Conservation (phyloP, 2,888 invertebrate genomes). For the Drosophila aldrichi region DNA sequence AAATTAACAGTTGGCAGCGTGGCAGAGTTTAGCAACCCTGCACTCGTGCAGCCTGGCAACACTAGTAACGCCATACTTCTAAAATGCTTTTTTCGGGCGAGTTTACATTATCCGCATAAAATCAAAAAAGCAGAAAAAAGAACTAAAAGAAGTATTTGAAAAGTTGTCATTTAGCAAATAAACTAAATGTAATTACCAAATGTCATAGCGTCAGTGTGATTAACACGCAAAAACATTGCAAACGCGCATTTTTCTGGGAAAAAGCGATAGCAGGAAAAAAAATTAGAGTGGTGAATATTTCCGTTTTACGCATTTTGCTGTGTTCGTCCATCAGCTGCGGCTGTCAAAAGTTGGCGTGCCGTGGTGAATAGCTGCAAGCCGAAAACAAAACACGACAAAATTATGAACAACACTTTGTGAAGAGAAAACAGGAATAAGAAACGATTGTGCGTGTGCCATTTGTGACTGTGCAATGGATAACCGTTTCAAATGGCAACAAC, state of each 20-base stretch:
- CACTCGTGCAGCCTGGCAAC: conserved; percentile 59
- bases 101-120: conserved; percentile 56
- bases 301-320: conserved; percentile 70
- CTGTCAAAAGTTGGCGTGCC: conserved; percentile 55
- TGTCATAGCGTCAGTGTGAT: conserved; percentile 37
- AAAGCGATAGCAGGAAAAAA: conserved; percentile 60
- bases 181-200: conserved; percentile 26
- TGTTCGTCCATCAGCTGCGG: conserved; percentile 68
- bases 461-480: conserved; percentile 62
- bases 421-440: conserved; percentile 10
- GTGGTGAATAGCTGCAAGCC: conserved; percentile 47
- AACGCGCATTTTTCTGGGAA: conserved; percentile 46
- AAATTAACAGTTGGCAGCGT: conserved; percentile 55
- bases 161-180: conserved; percentile 25
- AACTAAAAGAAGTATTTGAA: conserved; percentile 29
- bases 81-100: conserved; percentile 69
- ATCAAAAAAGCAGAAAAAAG: conserved; percentile 40
- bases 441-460: conserved; percentile 12
- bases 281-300: conserved; percentile 67
- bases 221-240: conserved; percentile 28
- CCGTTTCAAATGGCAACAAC: conserved; percentile 60
- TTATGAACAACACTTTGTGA: conserved; percentile 41
- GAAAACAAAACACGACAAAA: conserved; percentile 54
- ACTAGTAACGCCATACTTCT: conserved; percentile 72
- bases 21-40: conserved; percentile 62